Evolutionary conservation across 2,113 vertebrate genomes (phyloP), one percentile per base, ranked within the genome.

Genomic region (Todiramphus saurophagus): DNA sequence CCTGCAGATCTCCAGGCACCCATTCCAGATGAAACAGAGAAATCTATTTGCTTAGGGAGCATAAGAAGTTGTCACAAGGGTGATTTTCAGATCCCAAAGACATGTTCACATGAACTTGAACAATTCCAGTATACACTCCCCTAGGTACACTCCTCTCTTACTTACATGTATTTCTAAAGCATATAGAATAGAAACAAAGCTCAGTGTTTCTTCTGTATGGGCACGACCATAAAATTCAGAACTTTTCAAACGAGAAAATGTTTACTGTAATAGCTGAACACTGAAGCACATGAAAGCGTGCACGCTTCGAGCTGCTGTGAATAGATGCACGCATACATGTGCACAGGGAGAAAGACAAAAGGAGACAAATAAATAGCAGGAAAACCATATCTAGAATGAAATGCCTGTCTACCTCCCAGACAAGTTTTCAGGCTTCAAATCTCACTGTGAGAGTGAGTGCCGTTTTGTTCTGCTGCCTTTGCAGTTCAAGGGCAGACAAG

Each of bases 1-100:
- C 86, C 81, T 84, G 89, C 23, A 92, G 90, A 75, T 78, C 90
- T 90, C 86, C 55, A 76, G 50, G 41, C 83, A 93, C 48, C 89
- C 55, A 51, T 60, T 77, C 41, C 89, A 89, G 67, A 90, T 87
- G 73, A 75, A 89, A 89, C 15, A 62, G 69, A 90, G 64, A 83
- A 25, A 53, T 24, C 48, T 35, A 0, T 58, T 73, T 76, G 13
- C 72, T 68, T 66, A 83, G 44, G 59, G 31, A 82, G 30, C 20
- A 33, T 21, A 92, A 51, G 39, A 76, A 82, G 82, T 16, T 15
- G 55, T 33, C 12, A 56, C 16, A 43, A 66, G 25, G 28, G 18
- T 79, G 63, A 43, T 39, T 85, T 83, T 4, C 30, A 43, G 64
- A 91, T 44, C 19, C 46, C 67, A 59, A 70, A 87, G 24, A 50